Conservation (phyloP, 2,113 vertebrate species). For the Xiphophorus maculatus region DNA sequence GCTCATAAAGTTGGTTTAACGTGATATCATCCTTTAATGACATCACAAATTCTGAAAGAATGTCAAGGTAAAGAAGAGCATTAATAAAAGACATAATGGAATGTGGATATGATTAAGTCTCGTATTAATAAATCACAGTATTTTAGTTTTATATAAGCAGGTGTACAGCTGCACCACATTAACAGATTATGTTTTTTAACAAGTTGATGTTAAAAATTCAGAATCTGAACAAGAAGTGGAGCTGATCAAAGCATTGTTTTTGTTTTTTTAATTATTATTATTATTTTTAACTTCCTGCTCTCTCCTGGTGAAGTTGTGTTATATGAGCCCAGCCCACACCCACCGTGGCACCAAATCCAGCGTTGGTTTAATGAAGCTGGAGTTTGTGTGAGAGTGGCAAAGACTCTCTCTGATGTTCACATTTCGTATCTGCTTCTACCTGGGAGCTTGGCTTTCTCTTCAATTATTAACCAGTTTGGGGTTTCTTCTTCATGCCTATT, state of each 20-base stretch:
- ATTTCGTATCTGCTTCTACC: constrained; percentile 75
- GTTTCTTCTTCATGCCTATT: constrained; percentile 60
- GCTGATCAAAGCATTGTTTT: constrained; percentile 53
- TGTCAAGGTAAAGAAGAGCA: too few relatives aligned
- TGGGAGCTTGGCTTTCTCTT: constrained; percentile 70
- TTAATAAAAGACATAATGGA: too few relatives aligned
- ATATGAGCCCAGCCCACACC: constrained; percentile 26
- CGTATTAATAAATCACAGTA: too few relatives aligned
- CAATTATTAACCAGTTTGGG: constrained; percentile 73
- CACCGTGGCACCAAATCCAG: constrained; percentile 45
- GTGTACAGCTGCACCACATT: too few relatives aligned
- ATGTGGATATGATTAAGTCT: too few relatives aligned
- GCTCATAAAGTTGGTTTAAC: too few relatives aligned
- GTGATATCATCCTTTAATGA: too few relatives aligned
- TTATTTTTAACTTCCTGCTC: constrained; percentile 14
- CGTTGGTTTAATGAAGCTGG: constrained; percentile 68
- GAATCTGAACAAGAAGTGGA: constrained; percentile 14
- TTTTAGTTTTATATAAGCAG: too few relatives aligned
- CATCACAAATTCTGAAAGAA: too few relatives aligned
- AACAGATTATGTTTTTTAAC: too few relatives aligned
- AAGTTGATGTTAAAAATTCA: background rate
- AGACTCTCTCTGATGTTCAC: constrained; percentile 74
- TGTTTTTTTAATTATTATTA: background rate
- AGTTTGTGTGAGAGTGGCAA: constrained; percentile 44
- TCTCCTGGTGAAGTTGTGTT: constrained; percentile 36